phyloP scores from a whole-genome alignment of 2,888 invertebrate species.

The Amphipyra berbera region DNA sequence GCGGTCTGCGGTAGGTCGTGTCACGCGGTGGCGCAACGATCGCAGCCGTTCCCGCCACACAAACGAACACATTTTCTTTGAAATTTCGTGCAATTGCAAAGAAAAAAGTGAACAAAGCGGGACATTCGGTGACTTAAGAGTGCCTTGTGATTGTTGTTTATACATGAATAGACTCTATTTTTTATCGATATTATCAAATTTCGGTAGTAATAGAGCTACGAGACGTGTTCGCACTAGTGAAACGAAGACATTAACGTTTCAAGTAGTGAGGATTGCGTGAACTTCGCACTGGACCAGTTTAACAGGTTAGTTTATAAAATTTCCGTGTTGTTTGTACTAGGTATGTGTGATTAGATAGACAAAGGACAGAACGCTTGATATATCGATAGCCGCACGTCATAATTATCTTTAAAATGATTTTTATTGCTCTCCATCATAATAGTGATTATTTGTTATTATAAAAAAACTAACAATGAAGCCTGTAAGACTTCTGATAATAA shows the following conservation, averaged over 20 bases:
- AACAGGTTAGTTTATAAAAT: conserved; percentile 67
- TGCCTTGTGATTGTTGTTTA: conserved; percentile 83
- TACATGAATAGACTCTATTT: conserved; percentile 71
- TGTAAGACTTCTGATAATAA: not conserved
- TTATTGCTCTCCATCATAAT: conserved; percentile 18
- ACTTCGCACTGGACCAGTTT: conserved; percentile 70
- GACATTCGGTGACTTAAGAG: conserved; percentile 81
- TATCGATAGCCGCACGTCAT: conserved; percentile 37
- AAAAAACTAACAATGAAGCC: conserved; percentile 21
- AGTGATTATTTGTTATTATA: conserved; percentile 8
- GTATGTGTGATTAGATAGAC: conserved; percentile 41
- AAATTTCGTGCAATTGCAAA: conserved; percentile 88
- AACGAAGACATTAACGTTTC: conserved; percentile 77
- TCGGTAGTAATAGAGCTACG: conserved; percentile 71
- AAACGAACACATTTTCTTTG: conserved; percentile 86
- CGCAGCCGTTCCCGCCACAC: conserved; percentile 81
- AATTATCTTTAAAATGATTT: conserved; percentile 21
- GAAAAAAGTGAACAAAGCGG: conserved; percentile 84
- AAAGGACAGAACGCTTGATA: conserved; percentile 47
- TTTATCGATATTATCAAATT: conserved; percentile 68
- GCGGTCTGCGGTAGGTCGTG: conserved; percentile 88
- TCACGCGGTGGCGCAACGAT: conserved; percentile 84
- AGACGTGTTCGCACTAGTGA: conserved; percentile 84
- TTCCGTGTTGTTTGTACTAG: conserved; percentile 46
- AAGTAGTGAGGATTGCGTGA: conserved; percentile 85